A percentile compares a stretch with the other conserved stretches of the same genome.
Evolutionary conservation across 1,140 invertebrate genomes (phyloP).

Genomic region (Tetragnatha versicolor): DNA sequence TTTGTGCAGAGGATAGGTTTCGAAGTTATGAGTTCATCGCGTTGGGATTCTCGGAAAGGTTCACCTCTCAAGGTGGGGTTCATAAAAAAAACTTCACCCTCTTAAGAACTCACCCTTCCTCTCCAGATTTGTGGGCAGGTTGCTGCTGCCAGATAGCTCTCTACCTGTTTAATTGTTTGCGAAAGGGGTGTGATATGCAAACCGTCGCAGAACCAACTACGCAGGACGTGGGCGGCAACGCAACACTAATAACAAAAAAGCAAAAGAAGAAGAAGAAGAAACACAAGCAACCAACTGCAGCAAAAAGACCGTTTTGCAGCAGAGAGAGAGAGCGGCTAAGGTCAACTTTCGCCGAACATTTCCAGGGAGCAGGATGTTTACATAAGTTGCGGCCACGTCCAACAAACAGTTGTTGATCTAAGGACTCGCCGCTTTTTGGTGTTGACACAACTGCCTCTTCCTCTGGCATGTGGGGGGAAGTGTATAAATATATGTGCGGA

Average conservation of each 20-base stretch:
- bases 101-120: too few relatives aligned
- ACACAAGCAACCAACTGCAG: conserved; percentile 30
- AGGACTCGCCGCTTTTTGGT: conserved; percentile 39
- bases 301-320: too few relatives aligned
- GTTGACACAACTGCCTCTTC: conserved; percentile 52
- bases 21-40: too few relatives aligned
- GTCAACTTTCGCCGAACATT: conserved; percentile 48
- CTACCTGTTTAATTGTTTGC: too few relatives aligned
- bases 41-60: too few relatives aligned
- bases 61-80: too few relatives aligned
- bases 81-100: too few relatives aligned
- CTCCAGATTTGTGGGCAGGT: too few relatives aligned
- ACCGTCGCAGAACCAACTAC: too few relatives aligned
- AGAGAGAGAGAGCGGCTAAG: conserved; percentile 20
- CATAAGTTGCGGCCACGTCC: conserved; percentile 55
- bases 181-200: too few relatives aligned
- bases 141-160: too few relatives aligned
- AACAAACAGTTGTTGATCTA: conserved; percentile 56
- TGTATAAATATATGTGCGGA: background rate
- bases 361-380: conserved; percentile 55
- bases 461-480: conserved; percentile 11
- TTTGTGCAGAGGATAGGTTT: too few relatives aligned
- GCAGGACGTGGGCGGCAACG: conserved; percentile 32
- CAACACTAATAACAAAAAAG: background rate
- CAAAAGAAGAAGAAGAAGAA: conserved; percentile 18